Evolutionary conservation across 2,113 vertebrate genomes (phyloP).

Genomic region (Oncorhynchus tshawytscha): DNA sequence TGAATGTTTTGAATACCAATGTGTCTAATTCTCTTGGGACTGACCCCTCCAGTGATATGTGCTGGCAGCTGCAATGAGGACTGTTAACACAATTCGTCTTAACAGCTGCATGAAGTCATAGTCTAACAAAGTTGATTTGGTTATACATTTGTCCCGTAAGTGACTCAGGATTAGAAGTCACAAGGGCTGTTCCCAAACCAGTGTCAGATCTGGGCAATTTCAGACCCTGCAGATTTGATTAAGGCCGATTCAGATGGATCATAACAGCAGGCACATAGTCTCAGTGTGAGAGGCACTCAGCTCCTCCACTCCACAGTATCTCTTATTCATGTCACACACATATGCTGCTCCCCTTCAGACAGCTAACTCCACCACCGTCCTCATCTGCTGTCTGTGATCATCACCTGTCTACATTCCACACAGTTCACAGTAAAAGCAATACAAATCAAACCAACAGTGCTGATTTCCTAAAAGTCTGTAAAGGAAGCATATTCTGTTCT

Average conservation of each 20-base stretch:
- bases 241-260: neutral
- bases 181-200: neutral
- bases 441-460: too few relatives aligned
- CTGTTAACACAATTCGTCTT: neutral
- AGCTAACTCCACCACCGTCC: neutral
- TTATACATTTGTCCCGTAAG: neutral
- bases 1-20: neutral
- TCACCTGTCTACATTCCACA: neutral
- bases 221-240: neutral
- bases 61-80: neutral
- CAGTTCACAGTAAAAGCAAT: neutral
- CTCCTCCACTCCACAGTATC: neutral
- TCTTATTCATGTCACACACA: neutral
- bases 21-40: neutral
- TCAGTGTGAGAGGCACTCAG: neutral
- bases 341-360: neutral
- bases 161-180: conserved; percentile 3
- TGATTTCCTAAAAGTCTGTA: neutral
- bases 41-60: neutral
- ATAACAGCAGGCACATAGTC: neutral
- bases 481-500: neutral
- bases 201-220: neutral
- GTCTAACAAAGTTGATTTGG: conserved; percentile 5
- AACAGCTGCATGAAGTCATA: neutral
- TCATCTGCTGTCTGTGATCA: neutral